Evolutionary conservation across 2,113 vertebrate species (phyloP), one percentile per base, ranked within the genome.

Genomic region (Scopus umbretta): DNA sequence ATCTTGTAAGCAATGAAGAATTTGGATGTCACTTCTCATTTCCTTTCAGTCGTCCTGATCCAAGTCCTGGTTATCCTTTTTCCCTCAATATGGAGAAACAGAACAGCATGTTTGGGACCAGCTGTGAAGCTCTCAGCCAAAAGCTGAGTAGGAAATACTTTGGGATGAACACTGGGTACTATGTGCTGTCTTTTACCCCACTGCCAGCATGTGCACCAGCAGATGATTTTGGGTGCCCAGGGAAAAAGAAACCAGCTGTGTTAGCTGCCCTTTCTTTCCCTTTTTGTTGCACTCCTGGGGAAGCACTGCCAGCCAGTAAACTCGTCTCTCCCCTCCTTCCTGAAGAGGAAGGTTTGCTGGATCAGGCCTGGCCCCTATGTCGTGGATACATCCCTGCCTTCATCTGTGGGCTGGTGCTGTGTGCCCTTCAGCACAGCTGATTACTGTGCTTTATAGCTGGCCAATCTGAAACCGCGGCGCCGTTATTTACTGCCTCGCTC

Each of bases 11-110:
- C 92, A 87, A 89, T 3, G 15, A 96, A 76, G 92, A 94, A 92
- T 94, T 96, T 96, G 94, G 80, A 97, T 95, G 95, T 96, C 80
- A 65, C 34, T 96, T 96, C 92, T 95, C 76, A 92, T 95, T 97
- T 96, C 88, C 95, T 68, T 61, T 91, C 91, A 68, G 68, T 80
- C 53, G 72, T 91, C 70, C 14, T 1, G 1, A 45, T 90, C 72
- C 86, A 94, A 71, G 61, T 63, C 76, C 76, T 87, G 56, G 83
- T 95, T 96, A 78, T 88, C 84, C 78, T 95, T 97, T 94, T 84
- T 16, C 80, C 32, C 47, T 89, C 65, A 36, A 16, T 49, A 38
- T 65, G 70, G 56, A 91, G 88, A 91, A 96, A 84, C 73, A 91
- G 75, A 96, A 72, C 92, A 96, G 86, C 40, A 49, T 91, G 73